Conservation (phyloP, 1,140 invertebrate genomes). For the Catajapyx aquilonaris region DNA sequence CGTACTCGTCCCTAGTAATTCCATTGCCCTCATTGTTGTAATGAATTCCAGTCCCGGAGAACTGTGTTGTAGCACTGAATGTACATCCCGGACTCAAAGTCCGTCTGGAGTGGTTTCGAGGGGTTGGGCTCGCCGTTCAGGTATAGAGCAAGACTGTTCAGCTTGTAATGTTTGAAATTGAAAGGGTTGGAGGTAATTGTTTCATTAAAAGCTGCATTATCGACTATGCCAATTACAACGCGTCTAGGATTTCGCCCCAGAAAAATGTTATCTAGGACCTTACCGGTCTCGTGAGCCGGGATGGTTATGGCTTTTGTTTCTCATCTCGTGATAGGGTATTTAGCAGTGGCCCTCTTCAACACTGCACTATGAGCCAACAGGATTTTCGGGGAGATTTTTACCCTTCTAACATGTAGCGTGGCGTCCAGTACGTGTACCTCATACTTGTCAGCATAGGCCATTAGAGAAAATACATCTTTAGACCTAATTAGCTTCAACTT, state of each 20-base stretch:
- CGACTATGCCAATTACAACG: constrained; percentile 6
- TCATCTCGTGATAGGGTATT: too few relatives aligned
- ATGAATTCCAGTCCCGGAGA: constrained; percentile 4
- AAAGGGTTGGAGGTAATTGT: constrained; percentile 7
- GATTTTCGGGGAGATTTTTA: too few relatives aligned
- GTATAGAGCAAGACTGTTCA: constrained; percentile 6
- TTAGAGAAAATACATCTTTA: too few relatives aligned
- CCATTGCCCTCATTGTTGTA: constrained; percentile 2
- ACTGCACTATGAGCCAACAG: constrained; percentile 1
- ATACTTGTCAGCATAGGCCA: constrained; percentile 9
- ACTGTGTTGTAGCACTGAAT: constrained; percentile 2
- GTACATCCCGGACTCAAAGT: constrained; percentile 2
- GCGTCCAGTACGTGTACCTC: constrained; percentile 10
- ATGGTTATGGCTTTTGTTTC: too few relatives aligned
- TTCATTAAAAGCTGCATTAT: constrained; percentile 8
- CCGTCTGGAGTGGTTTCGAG: constrained; percentile 1
- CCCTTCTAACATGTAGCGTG: too few relatives aligned
- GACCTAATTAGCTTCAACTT: too few relatives aligned
- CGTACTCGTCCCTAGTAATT: constrained; percentile 5
- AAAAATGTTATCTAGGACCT: constrained; percentile 10
- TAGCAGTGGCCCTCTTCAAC: constrained; percentile 1
- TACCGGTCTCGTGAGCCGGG: constrained; percentile 2
- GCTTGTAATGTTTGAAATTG: constrained; percentile 6
- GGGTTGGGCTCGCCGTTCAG: constrained; percentile 8
- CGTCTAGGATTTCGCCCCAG: constrained; percentile 5